Conservation (phyloP, 2,113 vertebrate species). For the Gymnobelideus leadbeateri region DNA sequence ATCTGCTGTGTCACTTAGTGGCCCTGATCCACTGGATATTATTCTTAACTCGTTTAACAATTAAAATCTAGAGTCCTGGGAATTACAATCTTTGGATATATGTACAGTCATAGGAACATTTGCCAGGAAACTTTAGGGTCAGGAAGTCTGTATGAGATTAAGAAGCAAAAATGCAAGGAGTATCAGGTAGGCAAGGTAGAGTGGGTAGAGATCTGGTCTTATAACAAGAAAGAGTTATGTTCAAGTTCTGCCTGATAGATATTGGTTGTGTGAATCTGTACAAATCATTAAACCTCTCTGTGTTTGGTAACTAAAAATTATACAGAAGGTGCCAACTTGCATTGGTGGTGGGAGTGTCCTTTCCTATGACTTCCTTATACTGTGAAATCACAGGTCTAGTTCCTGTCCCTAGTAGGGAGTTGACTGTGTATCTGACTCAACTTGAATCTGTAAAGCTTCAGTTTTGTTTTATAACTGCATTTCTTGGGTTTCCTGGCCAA, state of each 20-base stretch:
- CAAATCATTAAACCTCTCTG: not conserved
- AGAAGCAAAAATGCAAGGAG: not conserved
- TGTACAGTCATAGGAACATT: not conserved
- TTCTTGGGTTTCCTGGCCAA: not conserved
- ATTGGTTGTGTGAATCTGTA: not conserved
- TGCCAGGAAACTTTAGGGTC: not conserved
- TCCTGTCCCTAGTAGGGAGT: not conserved
- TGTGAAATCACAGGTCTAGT: not conserved
- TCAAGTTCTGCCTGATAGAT: not conserved
- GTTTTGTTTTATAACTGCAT: not conserved
- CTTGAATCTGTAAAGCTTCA: not conserved
- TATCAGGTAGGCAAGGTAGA: not conserved
- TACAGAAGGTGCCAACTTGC: not conserved
- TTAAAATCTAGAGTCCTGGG: not conserved
- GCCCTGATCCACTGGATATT: not conserved
- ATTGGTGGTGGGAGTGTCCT: not conserved
- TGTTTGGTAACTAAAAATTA: not conserved
- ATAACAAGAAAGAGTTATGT: not conserved
- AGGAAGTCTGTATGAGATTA: not conserved
- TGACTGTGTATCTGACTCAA: not conserved
- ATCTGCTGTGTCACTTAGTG: not conserved
- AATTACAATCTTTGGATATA: not conserved
- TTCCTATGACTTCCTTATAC: not conserved
- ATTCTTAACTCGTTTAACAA: not conserved
- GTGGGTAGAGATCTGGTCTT: not conserved